Percentiles rank a stretch among this genome's conserved stretches.
These are phyloP conservation scores for Colaptes auratus DNA, from an alignment of 2,113 vertebrate species.

Conservation along the genomic window DNA sequence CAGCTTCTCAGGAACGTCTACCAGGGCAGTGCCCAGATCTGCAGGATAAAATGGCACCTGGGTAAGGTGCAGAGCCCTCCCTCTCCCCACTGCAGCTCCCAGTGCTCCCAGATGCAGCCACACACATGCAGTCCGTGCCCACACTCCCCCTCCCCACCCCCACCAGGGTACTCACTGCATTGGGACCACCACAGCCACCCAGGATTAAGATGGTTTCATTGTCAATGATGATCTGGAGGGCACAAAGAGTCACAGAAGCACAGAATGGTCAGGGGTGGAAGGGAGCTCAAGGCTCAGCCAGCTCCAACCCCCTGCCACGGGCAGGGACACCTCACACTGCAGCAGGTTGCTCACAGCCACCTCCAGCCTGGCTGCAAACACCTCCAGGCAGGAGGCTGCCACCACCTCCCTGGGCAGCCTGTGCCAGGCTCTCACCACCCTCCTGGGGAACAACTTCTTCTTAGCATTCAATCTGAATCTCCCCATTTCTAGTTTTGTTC, in stretches of 20 bases:
- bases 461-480: too few species aligned
- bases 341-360: too few species aligned
- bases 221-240: conserved; percentile 90
- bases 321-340: too few species aligned
- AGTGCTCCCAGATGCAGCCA: neutral
- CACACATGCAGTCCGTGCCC: rapidly evolving
- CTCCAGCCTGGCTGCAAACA: too few species aligned
- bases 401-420: too few species aligned
- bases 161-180: conserved; percentile 86
- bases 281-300: too few species aligned
- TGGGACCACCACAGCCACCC: conserved; percentile 97
- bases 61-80: rapidly evolving
- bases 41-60: neutral
- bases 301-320: too few species aligned
- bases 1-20: neutral
- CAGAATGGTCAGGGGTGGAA: too few species aligned
- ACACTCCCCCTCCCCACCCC: neutral
- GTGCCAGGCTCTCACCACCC: too few species aligned
- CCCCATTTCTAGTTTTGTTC: too few species aligned
- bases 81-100: neutral
- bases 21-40: neutral
- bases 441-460: too few species aligned
- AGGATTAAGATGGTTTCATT: conserved; percentile 91
- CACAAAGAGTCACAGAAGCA: neutral
- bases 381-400: too few species aligned